Conservation (phyloP, 1,140 invertebrate species). For the Proctacanthus coquilletti region DNA sequence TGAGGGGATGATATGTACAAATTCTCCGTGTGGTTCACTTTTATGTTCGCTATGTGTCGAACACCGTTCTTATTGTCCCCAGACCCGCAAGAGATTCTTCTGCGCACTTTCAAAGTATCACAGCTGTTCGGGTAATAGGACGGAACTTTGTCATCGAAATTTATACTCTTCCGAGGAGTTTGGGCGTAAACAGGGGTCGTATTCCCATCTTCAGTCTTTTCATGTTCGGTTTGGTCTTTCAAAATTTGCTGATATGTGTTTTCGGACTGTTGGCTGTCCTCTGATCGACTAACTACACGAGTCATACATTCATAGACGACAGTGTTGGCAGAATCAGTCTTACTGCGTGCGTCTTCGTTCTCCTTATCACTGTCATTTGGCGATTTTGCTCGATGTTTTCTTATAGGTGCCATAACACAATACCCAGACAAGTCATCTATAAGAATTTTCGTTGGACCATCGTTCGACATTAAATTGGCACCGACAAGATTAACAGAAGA, state of each 20-base stretch:
- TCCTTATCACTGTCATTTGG: constrained; percentile 4
- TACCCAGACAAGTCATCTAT: constrained; percentile 25
- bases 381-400: constrained; percentile 5
- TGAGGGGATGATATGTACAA: constrained; percentile 26
- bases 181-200: constrained; percentile 20
- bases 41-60: constrained; percentile 16
- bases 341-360: constrained; percentile 11
- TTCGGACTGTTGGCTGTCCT: no score
- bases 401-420: constrained; percentile 27
- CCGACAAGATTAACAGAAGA: constrained; percentile 27
- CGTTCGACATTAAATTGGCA: constrained; percentile 13
- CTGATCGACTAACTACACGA: no score
- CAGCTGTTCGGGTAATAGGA: constrained; percentile 29
- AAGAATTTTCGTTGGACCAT: constrained; percentile 14
- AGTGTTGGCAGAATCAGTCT: no score
- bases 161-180: constrained; percentile 23
- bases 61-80: constrained; percentile 4
- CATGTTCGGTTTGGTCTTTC: no score
- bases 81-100: constrained; percentile 10
- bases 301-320: constrained; percentile 22
- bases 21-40: constrained; percentile 23
- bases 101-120: constrained; percentile 19
- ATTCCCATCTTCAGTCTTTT: neutral
- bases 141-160: constrained; percentile 26
- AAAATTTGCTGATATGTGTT: neutral